These are phyloP conservation scores for Panzeria rudis DNA, from an alignment of 2,888 invertebrate genomes.

Conservation along the genomic window DNA sequence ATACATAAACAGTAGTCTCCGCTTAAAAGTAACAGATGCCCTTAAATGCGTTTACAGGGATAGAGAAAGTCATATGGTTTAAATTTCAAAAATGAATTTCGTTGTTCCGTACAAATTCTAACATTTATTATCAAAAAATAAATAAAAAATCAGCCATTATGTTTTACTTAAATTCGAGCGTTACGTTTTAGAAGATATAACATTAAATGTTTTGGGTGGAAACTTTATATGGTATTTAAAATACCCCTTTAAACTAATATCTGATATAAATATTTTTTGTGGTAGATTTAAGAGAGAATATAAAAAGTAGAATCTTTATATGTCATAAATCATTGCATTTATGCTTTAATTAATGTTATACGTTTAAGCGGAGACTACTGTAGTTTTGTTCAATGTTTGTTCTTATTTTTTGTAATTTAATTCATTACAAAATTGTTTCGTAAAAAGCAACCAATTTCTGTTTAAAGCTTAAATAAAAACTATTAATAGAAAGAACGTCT, in stretches of 20 bases:
- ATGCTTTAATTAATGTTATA: not conserved
- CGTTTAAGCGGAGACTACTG: not conserved
- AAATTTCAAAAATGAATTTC: too few species aligned
- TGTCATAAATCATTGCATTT: not conserved
- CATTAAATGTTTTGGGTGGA: too few species aligned
- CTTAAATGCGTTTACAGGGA: not conserved
- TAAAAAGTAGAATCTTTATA: too few species aligned
- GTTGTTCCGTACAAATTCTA: too few species aligned
- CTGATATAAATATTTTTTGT: too few species aligned
- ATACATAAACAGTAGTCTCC: slow-evolving; percentile 44
- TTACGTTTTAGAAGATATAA: too few species aligned
- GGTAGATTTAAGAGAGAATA: not conserved
- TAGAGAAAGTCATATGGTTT: too few species aligned
- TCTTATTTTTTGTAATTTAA: slow-evolving; percentile 5
- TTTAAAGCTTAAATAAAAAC: slow-evolving; percentile 26
- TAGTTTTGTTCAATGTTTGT: slow-evolving; percentile 20
- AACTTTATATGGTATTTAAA: not conserved
- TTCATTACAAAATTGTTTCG: slow-evolving; percentile 1
- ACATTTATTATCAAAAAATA: too few species aligned
- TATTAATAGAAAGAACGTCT: slow-evolving; percentile 87
- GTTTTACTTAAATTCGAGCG: too few species aligned
- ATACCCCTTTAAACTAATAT: not conserved
- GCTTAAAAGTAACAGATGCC: slow-evolving; percentile 12
- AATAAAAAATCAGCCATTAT: too few species aligned
- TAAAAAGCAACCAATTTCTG: slow-evolving; percentile 33